Conservation (phyloP, 2,797 vertebrate genomes). For the Furcifer pardalis region DNA sequence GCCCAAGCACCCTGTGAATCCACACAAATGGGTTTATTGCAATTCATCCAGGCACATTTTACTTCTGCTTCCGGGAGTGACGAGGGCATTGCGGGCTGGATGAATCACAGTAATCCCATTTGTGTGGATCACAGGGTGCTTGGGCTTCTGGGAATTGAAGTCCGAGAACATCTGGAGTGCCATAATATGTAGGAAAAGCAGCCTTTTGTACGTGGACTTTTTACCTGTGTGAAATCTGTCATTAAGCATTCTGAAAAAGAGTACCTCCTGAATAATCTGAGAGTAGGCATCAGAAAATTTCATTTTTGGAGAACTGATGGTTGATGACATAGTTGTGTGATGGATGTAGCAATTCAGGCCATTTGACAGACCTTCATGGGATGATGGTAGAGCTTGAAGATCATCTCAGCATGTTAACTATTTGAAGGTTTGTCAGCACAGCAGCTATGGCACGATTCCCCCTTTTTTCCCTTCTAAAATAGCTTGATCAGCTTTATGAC, state of each 20-base stretch:
- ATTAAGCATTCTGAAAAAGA: neutral
- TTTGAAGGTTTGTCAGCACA: constrained; percentile 13
- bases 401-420: neutral
- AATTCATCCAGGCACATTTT: too few relatives aligned
- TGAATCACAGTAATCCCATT: too few relatives aligned
- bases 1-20: too few relatives aligned
- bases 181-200: rapidly evolving
- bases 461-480: neutral
- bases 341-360: neutral
- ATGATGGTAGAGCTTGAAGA: neutral
- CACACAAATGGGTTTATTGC: too few relatives aligned
- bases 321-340: neutral
- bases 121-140: too few relatives aligned
- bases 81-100: too few relatives aligned
- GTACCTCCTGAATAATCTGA: neutral
- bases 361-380: rapidly evolving
- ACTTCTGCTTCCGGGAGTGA: too few relatives aligned
- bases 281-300: neutral
- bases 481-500: neutral
- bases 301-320: rapidly evolving
- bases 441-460: neutral
- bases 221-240: neutral
- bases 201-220: too few relatives aligned
- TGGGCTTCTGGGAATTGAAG: too few relatives aligned
- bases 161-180: too few relatives aligned